Conservation (phyloP, 2,888 invertebrate species). For the Dynastes maya region DNA sequence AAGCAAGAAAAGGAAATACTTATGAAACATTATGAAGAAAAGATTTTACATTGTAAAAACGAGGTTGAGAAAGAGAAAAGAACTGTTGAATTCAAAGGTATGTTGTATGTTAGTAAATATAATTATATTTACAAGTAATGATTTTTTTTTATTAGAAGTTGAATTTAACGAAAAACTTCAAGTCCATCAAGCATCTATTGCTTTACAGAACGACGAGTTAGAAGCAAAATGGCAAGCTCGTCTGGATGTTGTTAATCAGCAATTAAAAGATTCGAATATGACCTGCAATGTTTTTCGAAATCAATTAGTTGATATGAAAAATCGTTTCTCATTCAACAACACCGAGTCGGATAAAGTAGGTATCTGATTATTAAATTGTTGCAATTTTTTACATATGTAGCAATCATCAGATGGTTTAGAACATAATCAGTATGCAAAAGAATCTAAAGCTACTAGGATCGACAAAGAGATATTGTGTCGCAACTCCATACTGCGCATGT, state of each 20-base stretch:
- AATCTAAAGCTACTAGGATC: too few species aligned
- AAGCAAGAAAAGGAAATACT: constrained; percentile 45
- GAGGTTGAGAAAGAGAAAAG: constrained; percentile 40
- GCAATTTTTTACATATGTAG: too few species aligned
- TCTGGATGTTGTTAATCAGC: constrained; percentile 52
- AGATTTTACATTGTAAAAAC: constrained; percentile 37
- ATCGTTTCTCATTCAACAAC: constrained; percentile 15
- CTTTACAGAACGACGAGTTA: constrained; percentile 54
- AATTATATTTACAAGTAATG: not conserved
- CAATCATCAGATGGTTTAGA: too few species aligned
- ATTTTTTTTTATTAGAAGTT: constrained; percentile 39
- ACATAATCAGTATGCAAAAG: too few species aligned
- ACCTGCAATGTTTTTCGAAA: constrained; percentile 49
- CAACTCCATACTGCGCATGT: too few species aligned
- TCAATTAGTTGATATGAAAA: constrained; percentile 49
- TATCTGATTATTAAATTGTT: not conserved
- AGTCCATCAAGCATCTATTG: constrained; percentile 50
- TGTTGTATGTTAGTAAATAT: not conserved
- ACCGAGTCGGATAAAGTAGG: constrained; percentile 43
- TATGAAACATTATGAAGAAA: constrained; percentile 52
- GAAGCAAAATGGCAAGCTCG: constrained; percentile 52
- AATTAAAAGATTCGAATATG: constrained; percentile 53
- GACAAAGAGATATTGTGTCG: too few species aligned
- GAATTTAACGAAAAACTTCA: constrained; percentile 52
- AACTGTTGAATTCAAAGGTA: constrained; percentile 41